phyloP scores from a whole-genome alignment of 2,113 vertebrate species.

The Delphinapterus leucas region DNA sequence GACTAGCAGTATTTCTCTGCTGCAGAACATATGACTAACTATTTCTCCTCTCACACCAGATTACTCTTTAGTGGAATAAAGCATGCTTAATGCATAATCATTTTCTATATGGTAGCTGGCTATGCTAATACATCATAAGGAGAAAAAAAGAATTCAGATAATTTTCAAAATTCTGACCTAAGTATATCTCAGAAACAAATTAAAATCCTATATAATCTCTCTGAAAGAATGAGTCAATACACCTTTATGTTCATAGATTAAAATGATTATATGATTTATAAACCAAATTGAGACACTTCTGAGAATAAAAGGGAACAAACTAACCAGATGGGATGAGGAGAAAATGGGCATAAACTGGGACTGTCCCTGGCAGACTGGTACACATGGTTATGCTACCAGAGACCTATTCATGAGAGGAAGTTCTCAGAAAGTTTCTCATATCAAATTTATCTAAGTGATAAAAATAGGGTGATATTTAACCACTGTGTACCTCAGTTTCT shows the following conservation, averaged over 20 bases:
- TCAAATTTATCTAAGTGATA: background rate
- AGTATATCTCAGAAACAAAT: constrained; percentile 12
- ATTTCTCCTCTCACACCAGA: constrained; percentile 58
- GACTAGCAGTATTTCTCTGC: constrained; percentile 64
- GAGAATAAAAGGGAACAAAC: background rate
- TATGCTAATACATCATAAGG: background rate
- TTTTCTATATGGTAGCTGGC: background rate
- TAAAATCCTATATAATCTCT: background rate
- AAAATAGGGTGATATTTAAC: background rate
- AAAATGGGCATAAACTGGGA: background rate
- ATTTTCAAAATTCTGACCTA: constrained; percentile 55
- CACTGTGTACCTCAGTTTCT: background rate
- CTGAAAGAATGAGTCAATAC: background rate
- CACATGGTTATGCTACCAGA: background rate
- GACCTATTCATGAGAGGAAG: background rate
- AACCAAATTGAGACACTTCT: background rate
- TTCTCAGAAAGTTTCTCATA: background rate
- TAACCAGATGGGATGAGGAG: background rate
- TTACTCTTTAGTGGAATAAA: constrained; percentile 73
- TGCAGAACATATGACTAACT: constrained; percentile 67
- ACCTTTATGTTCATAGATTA: background rate
- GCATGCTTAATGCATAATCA: background rate
- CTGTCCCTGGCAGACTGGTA: background rate
- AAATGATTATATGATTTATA: background rate
- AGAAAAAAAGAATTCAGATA: background rate